These are phyloP conservation scores for Drosophila antonietae DNA, from an alignment of 2,888 invertebrate species.

Conservation along the genomic window DNA sequence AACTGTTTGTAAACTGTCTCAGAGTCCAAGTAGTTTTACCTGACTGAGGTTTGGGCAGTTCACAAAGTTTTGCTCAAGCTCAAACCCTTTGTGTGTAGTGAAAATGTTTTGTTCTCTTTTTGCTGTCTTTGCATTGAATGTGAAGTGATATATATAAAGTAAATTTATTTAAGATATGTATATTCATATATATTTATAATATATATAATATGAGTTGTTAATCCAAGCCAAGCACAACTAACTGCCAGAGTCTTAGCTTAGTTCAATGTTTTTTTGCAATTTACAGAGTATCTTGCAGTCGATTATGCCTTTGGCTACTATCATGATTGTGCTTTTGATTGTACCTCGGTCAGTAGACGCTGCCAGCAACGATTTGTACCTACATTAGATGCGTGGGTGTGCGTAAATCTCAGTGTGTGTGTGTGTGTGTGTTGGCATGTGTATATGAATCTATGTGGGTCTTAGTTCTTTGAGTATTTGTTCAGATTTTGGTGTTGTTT, in stretches of 20 bases:
- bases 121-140: too few relatives aligned
- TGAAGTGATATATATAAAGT: too few relatives aligned
- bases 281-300: conserved; percentile 11
- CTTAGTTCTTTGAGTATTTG: conserved; percentile 21
- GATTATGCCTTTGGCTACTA: not conserved
- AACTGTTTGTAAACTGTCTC: not conserved
- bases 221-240: not conserved
- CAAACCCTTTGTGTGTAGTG: not conserved
- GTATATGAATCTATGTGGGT: not conserved
- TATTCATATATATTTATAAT: too few relatives aligned
- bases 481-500: conserved; percentile 39
- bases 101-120: too few relatives aligned
- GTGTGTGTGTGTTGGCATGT: not conserved
- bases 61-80: not conserved
- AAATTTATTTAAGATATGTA: too few relatives aligned
- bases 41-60: not conserved
- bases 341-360: conserved; percentile 22
- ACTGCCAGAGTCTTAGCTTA: not conserved
- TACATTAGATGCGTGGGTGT: conserved; percentile 15
- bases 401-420: not conserved
- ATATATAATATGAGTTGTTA: not conserved
- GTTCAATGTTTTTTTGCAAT: not conserved
- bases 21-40: not conserved
- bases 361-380: conserved; percentile 35
- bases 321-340: not conserved